A percentile compares a stretch with the other conserved stretches of the same genome.
Conservation (phyloP, 2,797 vertebrate species). For the Mormyrops boulengeri region DNA sequence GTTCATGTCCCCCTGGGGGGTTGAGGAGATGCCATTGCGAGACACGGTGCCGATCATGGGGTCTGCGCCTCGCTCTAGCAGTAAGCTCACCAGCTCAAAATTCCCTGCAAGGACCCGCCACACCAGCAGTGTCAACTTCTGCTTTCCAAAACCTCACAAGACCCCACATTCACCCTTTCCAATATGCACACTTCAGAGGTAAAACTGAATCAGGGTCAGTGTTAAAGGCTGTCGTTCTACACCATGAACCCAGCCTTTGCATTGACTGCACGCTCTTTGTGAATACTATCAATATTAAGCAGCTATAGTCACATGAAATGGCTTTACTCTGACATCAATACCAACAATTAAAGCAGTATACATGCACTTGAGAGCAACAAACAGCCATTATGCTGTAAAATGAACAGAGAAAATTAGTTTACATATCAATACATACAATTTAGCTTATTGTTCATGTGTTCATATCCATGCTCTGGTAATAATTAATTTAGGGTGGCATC, state of each 20-base stretch:
- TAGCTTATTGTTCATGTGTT: not conserved
- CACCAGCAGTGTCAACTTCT: not conserved
- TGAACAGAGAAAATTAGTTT: constrained; percentile 20
- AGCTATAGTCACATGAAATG: constrained; percentile 24
- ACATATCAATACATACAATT: not conserved
- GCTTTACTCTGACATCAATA: not conserved
- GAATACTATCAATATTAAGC: not conserved
- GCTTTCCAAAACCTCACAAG: not conserved
- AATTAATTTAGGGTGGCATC: not conserved
- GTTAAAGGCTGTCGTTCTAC: not conserved
- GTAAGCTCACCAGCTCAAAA: constrained; percentile 70
- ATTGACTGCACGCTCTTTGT: not conserved
- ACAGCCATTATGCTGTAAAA: constrained; percentile 33
- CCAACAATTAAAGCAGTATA: not conserved
- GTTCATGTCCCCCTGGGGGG: constrained; percentile 70
- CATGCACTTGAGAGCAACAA: constrained; percentile 27
- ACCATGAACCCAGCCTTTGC: not conserved
- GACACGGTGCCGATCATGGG: constrained; percentile 69
- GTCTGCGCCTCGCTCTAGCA: constrained; percentile 69
- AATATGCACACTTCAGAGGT: not conserved
- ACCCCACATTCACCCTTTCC: not conserved
- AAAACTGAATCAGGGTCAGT: constrained; percentile 13
- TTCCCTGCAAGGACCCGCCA: constrained; percentile 52
- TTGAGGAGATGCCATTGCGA: constrained; percentile 66
- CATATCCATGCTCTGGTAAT: not conserved